phyloP scores from a whole-genome alignment of 1,140 invertebrate genomes.

The Oryctes rhinoceros region DNA sequence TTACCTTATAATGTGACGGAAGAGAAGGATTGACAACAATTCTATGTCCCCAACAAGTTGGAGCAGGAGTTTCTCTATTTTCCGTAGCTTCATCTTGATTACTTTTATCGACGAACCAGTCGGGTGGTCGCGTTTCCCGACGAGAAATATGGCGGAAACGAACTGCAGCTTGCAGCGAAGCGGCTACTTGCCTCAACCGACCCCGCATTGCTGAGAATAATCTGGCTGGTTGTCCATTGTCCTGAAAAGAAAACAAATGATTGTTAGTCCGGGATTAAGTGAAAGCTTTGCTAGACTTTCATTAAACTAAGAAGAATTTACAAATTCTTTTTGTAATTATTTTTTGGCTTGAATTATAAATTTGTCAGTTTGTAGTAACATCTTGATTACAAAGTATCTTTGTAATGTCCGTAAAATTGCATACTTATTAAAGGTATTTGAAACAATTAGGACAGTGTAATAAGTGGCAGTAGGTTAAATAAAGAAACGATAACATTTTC shows the following conservation, averaged over 20 bases:
- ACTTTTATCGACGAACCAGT: slow-evolving; percentile 70
- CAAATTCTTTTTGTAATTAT: no score
- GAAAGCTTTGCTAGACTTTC: neutral
- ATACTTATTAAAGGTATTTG: no score
- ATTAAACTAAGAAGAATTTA: no score
- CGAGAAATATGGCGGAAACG: slow-evolving; percentile 56
- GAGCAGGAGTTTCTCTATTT: slow-evolving; percentile 48
- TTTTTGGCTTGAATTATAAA: neutral
- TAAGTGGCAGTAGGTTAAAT: no score
- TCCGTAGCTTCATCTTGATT: slow-evolving; percentile 62
- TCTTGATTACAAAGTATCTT: no score
- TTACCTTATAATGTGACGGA: slow-evolving; percentile 69
- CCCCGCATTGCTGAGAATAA: slow-evolving; percentile 55
- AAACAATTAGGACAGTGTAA: no score
- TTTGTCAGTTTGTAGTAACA: neutral
- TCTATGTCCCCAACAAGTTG: slow-evolving; percentile 65
- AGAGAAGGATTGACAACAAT: slow-evolving; percentile 71
- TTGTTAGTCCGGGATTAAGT: neutral
- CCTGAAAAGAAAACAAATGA: slow-evolving; percentile 51
- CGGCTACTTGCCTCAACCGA: slow-evolving; percentile 55
- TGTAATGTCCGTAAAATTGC: no score
- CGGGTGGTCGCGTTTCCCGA: slow-evolving; percentile 60
- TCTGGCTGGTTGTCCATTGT: slow-evolving; percentile 52
- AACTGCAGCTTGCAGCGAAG: slow-evolving; percentile 58
- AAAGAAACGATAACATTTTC: no score